phyloP scores from a whole-genome alignment of 2,888 invertebrate genomes.

The Leucophenga maculata region DNA sequence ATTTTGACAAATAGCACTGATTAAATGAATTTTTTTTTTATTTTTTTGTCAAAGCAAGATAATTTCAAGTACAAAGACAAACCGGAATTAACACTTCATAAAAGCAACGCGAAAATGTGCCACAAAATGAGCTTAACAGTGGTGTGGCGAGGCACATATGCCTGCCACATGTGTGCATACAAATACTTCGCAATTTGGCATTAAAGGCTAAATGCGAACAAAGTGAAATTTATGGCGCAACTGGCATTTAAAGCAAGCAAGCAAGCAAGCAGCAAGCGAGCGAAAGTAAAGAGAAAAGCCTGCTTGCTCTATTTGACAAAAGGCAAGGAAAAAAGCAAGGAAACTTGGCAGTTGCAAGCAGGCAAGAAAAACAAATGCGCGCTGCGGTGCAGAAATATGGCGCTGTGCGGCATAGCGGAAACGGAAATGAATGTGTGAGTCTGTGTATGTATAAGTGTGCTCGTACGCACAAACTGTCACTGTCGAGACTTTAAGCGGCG shows the following conservation, averaged over 20 bases:
- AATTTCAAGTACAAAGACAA: conserved; percentile 24
- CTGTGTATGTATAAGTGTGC: too few species aligned
- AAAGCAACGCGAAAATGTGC: conserved; percentile 23
- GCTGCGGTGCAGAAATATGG: conserved; percentile 39
- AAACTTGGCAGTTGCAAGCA: conserved; percentile 21
- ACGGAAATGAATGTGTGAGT: conserved; percentile 55
- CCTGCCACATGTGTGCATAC: not conserved
- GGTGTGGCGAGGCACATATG: not conserved
- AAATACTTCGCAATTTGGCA: not conserved
- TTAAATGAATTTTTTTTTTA: conserved; percentile 45
- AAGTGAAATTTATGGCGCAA: conserved; percentile 46
- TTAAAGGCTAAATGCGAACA: conserved; percentile 16
- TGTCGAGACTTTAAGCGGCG: conserved; percentile 60
- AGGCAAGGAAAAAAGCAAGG: conserved; percentile 25
- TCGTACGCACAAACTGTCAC: conserved; percentile 33
- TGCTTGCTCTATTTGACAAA: not conserved
- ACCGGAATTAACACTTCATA: conserved; percentile 56
- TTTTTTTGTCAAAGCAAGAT: conserved; percentile 26
- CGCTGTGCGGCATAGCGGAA: conserved; percentile 46
- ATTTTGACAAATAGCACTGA: conserved; percentile 60
- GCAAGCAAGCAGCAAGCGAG: conserved; percentile 16
- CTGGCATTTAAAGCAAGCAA: conserved; percentile 31
- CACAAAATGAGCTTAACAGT: too few species aligned
- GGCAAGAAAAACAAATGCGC: conserved; percentile 25
- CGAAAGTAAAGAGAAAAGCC: not conserved